Conservation (phyloP, 2,888 invertebrate species). For the Myopa tessellatipennis region DNA sequence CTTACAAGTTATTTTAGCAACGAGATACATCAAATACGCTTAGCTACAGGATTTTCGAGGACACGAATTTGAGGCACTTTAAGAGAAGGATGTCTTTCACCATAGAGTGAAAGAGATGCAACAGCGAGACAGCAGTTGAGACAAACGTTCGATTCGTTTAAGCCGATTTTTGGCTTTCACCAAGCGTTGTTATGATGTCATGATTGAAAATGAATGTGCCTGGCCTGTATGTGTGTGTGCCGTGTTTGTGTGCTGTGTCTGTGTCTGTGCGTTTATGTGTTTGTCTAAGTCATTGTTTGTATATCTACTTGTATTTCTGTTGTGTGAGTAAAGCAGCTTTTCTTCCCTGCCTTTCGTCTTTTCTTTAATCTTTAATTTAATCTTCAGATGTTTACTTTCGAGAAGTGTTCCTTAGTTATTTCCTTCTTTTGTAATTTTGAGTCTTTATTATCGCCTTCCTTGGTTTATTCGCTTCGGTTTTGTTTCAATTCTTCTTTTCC, state of each 20-base stretch:
- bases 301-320: neutral
- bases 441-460: neutral
- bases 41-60: neutral
- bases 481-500: neutral
- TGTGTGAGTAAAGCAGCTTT: neutral
- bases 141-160: neutral
- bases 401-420: neutral
- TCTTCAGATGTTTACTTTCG: neutral
- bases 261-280: neutral
- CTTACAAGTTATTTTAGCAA: neutral
- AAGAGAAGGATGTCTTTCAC: neutral
- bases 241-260: neutral
- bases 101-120: too few relatives aligned
- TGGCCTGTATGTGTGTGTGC: neutral
- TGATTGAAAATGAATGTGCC: too few relatives aligned
- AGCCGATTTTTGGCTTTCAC: conserved; percentile 1
- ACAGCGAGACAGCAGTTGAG: neutral
- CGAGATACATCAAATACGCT: neutral
- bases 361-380: neutral
- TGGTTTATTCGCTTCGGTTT: neutral
- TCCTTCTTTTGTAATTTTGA: neutral
- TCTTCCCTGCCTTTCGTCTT: neutral
- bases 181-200: too few relatives aligned
- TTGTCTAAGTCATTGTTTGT: neutral
- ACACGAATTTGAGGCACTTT: neutral